Conservation (phyloP, 1,140 invertebrate species). For the Scylla paramamosain region DNA sequence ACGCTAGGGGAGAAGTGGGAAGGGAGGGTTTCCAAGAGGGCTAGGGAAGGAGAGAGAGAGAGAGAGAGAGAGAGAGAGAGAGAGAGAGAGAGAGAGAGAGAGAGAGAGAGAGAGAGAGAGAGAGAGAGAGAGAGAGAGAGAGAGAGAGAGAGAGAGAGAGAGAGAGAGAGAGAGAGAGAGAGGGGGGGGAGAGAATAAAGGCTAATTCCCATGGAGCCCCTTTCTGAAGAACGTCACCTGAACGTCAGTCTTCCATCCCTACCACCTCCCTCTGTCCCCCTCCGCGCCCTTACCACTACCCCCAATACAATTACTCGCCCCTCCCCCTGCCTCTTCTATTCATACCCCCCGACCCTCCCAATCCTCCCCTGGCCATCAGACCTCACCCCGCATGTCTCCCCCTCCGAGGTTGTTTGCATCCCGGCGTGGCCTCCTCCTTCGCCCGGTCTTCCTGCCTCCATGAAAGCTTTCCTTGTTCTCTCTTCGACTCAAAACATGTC, state of each 20-base stretch:
- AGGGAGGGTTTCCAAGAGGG: background rate
- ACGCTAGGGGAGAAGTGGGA: background rate
- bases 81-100: background rate
- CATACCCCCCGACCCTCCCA: background rate
- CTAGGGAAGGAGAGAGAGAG: background rate
- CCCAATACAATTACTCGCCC: background rate
- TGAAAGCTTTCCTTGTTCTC: background rate
- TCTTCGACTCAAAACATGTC: background rate
- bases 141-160: background rate
- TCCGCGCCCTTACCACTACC: background rate
- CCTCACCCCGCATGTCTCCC: too few relatives aligned
- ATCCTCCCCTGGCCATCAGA: background rate
- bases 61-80: background rate
- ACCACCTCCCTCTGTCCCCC: background rate
- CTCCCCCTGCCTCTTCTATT: background rate
- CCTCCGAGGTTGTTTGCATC: conserved; percentile 7
- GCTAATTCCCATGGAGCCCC: conserved; percentile 57
- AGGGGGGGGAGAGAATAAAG: conserved; percentile 5
- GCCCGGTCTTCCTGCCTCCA: background rate
- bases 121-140: background rate
- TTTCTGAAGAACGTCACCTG: conserved; percentile 54
- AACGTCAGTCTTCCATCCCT: conserved; percentile 21
- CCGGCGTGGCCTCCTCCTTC: background rate
- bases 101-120: background rate
- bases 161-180: background rate